These are phyloP conservation scores for Bactericera cockerelli DNA, from an alignment of 1,140 invertebrate species.

Conservation along the genomic window DNA sequence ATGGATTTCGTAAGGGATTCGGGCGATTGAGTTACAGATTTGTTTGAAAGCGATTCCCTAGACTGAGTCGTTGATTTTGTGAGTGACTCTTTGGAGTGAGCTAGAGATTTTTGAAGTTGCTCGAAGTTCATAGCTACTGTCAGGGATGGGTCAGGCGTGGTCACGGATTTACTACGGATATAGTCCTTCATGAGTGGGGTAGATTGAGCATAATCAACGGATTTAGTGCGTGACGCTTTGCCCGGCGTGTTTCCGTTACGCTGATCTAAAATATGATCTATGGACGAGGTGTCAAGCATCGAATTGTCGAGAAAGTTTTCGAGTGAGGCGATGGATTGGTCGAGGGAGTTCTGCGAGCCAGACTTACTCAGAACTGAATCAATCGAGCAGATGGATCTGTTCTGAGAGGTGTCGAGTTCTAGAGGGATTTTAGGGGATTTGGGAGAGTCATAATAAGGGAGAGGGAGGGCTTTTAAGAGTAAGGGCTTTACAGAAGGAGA, in stretches of 20 bases:
- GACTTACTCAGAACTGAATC: not conserved
- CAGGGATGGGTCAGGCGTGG: too few species aligned
- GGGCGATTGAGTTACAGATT: too few species aligned
- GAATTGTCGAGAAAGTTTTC: not conserved
- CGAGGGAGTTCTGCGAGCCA: not conserved
- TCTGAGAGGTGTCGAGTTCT: slow-evolving; percentile 16
- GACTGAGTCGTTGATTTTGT: too few species aligned
- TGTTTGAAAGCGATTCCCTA: too few species aligned
- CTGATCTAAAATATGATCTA: not conserved
- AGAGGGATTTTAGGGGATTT: not conserved
- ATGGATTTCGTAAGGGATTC: too few species aligned
- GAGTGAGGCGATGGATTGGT: not conserved
- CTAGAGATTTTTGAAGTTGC: too few species aligned
- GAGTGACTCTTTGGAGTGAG: too few species aligned
- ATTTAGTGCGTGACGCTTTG: not conserved
- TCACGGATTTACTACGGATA: too few species aligned
- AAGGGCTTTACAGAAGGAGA: not conserved
- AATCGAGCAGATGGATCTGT: slow-evolving; percentile 10
- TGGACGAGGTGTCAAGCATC: not conserved
- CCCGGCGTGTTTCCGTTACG: not conserved
- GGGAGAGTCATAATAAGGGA: slow-evolving; percentile 4
- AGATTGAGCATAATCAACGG: not conserved
- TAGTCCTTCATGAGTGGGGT: too few species aligned
- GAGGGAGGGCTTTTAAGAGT: slow-evolving; percentile 10
- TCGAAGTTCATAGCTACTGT: too few species aligned